Evolutionary conservation across 2,888 invertebrate genomes (phyloP).

Genomic region (Lochmaea capreae): DNA sequence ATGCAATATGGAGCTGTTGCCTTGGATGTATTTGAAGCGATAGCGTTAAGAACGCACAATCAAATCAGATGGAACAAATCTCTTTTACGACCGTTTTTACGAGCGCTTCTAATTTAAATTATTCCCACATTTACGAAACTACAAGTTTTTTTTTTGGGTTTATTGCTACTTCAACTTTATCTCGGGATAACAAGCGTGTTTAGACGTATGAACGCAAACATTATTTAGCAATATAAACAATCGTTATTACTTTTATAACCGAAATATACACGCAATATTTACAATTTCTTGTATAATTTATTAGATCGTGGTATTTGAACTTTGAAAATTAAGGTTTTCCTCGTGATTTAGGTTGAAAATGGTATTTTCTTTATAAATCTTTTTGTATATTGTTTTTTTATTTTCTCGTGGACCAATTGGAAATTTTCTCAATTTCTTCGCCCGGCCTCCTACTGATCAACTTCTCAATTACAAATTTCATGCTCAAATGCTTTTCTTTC

Average conservation of each 20-base stretch:
- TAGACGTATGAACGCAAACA: background rate
- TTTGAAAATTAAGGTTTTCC: too few relatives aligned
- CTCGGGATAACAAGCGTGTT: constrained; percentile 17
- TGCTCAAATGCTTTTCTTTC: too few relatives aligned
- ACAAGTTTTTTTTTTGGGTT: constrained; percentile 38
- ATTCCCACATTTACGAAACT: constrained; percentile 37
- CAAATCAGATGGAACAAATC: constrained; percentile 42
- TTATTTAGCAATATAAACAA: constrained; percentile 4
- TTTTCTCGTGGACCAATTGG: too few relatives aligned
- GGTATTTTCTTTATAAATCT: too few relatives aligned
- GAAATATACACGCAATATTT: background rate
- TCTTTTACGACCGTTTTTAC: constrained; percentile 42
- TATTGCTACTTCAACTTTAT: constrained; percentile 28
- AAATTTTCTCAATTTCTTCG: too few relatives aligned
- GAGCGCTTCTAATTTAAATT: constrained; percentile 38
- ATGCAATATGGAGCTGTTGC: background rate
- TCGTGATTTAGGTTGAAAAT: too few relatives aligned
- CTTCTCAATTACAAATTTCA: too few relatives aligned
- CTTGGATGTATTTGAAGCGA: background rate
- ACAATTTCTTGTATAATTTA: background rate
- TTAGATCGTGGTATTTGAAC: background rate
- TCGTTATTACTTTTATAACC: background rate
- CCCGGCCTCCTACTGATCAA: too few relatives aligned
- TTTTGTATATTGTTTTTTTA: too few relatives aligned
- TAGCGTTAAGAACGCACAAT: constrained; percentile 15